phyloP scores from a whole-genome alignment of 2,797 vertebrate species.

The Odontamblyopus rebecca region DNA sequence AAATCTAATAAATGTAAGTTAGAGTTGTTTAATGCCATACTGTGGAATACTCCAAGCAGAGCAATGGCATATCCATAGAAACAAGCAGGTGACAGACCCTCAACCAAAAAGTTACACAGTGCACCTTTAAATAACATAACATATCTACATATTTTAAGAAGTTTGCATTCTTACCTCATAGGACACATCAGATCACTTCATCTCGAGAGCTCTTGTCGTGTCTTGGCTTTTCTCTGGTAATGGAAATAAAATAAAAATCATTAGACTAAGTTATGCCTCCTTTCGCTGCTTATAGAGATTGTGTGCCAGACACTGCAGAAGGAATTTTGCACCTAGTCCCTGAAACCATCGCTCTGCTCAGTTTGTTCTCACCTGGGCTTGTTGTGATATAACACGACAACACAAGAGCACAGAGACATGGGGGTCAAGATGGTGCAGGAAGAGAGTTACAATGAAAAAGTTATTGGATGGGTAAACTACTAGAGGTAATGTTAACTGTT shows the following conservation, averaged over 20 bases:
- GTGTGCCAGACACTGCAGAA: conserved; percentile 14
- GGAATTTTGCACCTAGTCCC: conserved; percentile 58
- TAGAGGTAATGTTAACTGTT: no score
- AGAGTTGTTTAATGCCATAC: no score
- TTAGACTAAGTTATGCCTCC: not conserved
- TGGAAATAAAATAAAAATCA: not conserved
- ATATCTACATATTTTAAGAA: no score
- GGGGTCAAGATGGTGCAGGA: conserved; percentile 5
- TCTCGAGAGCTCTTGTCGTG: not conserved
- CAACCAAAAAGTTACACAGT: no score
- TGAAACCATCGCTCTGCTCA: conserved; percentile 43
- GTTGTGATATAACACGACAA: conserved; percentile 66
- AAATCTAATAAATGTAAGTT: no score
- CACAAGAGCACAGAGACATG: conserved; percentile 67
- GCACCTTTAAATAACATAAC: no score
- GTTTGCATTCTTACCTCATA: no score
- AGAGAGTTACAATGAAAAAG: not conserved
- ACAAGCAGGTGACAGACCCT: no score
- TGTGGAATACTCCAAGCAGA: no score
- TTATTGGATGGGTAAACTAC: no score
- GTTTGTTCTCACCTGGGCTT: conserved; percentile 58
- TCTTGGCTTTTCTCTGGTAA: not conserved
- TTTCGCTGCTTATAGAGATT: not conserved
- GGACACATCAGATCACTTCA: not conserved
- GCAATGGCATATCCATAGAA: no score